Evolutionary conservation across 1,140 invertebrate genomes (phyloP), one percentile per base, ranked within the genome.

Genomic region (Adelges cooleyi): DNA sequence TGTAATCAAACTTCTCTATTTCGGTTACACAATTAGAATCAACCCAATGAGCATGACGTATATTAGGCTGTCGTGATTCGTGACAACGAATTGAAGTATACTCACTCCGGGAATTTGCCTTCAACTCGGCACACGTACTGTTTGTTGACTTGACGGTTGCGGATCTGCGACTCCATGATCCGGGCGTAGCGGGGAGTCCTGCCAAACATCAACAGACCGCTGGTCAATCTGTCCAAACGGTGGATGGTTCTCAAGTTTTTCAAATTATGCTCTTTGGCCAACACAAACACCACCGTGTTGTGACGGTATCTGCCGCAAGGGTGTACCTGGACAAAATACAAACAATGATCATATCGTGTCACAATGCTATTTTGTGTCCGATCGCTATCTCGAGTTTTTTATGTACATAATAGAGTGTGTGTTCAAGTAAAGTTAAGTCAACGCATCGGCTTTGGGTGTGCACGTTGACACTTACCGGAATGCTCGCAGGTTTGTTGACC

Each of bases 401-500:
- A n/a, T n/a, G n/a, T n/a, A n/a, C n/a, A n/a, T n/a, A n/a, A n/a
- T n/a, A n/a, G n/a, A n/a, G n/a, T n/a, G n/a, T n/a, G n/a, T n/a
- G n/a, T n/a, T n/a, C n/a, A n/a, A n/a, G n/a, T n/a, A n/a, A n/a
- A n/a, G n/a, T n/a, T n/a, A n/a, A n/a, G n/a, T n/a, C n/a, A n/a
- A n/a, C n/a, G n/a, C n/a, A n/a, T n/a, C n/a, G n/a, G n/a, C n/a
- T n/a, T n/a, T n/a, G n/a, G n/a, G n/a, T n/a, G n/a, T n/a, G n/a
- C n/a, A n/a, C n/a, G n/a, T n/a, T n/a, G n/a, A n/a, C 62, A 72
- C 71, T 72, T 72, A 72, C 93, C 77, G 97, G 97, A 80, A 99
- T 95, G 77, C 95, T 99, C 74, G 95, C 89, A 72, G 97, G 96
- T 85, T 99, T 99, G 84, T 99, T 95, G 75, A 99, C 89, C 76